Evolutionary conservation across 1,140 invertebrate species (phyloP).

Genomic region (Paralvinella palmiformis): DNA sequence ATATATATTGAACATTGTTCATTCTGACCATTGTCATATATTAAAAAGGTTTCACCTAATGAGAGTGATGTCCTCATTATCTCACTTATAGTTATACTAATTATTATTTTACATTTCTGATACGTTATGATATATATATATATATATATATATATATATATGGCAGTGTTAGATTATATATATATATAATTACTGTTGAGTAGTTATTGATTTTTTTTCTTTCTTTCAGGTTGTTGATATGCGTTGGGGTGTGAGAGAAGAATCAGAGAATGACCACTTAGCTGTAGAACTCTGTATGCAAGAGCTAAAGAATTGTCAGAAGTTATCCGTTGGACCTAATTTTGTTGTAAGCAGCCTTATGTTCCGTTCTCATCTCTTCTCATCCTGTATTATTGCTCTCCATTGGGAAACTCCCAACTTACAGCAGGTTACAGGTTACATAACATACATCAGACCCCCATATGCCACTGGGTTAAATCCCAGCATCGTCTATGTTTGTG

Average conservation of each 20-base stretch:
- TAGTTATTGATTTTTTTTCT: background rate
- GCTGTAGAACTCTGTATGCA: constrained; percentile 6
- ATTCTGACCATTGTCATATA: no score
- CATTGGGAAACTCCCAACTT: no score
- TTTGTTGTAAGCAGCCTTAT: constrained; percentile 10
- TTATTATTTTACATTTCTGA: background rate
- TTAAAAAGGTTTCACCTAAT: background rate
- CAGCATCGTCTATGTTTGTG: background rate
- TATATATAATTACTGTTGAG: background rate
- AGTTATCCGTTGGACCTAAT: constrained; percentile 9
- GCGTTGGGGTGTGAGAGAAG: constrained; percentile 22
- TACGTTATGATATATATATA: background rate
- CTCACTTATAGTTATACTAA: no score
- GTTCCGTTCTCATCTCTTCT: background rate
- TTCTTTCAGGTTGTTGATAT: constrained; percentile 21
- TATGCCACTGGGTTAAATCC: background rate
- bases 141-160: background rate
- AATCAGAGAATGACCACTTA: constrained; percentile 8
- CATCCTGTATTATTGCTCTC: background rate
- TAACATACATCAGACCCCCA: background rate
- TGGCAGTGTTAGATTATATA: background rate
- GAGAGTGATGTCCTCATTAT: background rate
- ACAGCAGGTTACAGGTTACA: background rate
- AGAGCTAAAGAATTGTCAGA: constrained; percentile 6
- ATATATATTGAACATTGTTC: no score